Evolutionary conservation across 1,140 invertebrate species (phyloP), one percentile per base, ranked within the genome.

Genomic region (Zaprionus inermis): DNA sequence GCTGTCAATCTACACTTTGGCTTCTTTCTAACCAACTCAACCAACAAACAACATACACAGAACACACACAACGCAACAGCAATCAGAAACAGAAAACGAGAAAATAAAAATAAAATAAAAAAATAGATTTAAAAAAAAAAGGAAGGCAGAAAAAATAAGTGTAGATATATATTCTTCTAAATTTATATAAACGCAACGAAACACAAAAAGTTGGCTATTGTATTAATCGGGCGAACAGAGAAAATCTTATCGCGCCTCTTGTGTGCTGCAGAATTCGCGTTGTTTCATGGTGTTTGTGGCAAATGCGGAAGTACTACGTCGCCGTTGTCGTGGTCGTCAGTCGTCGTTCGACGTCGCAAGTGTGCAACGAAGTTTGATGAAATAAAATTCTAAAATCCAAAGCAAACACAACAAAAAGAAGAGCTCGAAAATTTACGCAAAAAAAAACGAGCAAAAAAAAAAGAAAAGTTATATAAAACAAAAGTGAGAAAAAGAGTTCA

Each of bases 1-100:
- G 65, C 79, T 85, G 78, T 91, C 91, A 91, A 91, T 92, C 91
- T 90, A 91, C 88, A 92, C 91, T 92, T 91, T 91, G 90, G 91
- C 91, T 92, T 91, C 90, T 88, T 90, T 82, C 91, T 91, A 91
- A 85, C 85, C 90, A 84, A 78, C 76, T 22, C 44, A 82, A 76
- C 71, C 76, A 85, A 72, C 81, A 81, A 73, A 28, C 61, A 72
- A 77, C 76, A 74, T 78, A 85, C 80, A 80, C 82, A 88, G 66
- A 66, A 68, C 60, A 55, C 63, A 56, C 49, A 51, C 70, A 81
- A 52, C 59, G 56, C 51, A 52, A 54, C 51, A 59, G 16, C 57
- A 54, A 56, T 38, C 11, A 59, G 59, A 71, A 24, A 18, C 30
- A n/a, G 20, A 30, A 52, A 22, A 59, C 30, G 65, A 60, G 16